Evolutionary conservation across 2,797 vertebrate genomes (phyloP), one percentile per base, ranked within the genome.

Genomic region (Chelidonichthys spinosus): DNA sequence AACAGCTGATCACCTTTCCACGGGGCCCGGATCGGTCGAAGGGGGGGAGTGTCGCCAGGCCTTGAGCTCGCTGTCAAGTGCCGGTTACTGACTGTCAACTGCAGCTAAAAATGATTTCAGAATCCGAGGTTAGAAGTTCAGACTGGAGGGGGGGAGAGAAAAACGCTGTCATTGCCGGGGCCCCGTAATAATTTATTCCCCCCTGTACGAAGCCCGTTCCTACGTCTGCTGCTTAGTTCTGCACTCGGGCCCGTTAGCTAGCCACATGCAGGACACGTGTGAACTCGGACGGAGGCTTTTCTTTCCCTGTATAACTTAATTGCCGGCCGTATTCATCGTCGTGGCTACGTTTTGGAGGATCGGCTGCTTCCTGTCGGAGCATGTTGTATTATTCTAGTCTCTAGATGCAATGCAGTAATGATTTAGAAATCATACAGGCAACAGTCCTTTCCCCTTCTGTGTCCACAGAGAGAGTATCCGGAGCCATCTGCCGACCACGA

Each of bases 401-500:
- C 3, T 46, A 6, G 25, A 17, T 36, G 15, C 18, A 42, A 49
- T 63, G 13, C 32, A 44, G 36, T 65, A 25, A 37, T 49, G 25
- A 52, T 49, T 63, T 44, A 13, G 3, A 14, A 54, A 50, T 3
- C 2, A 7, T 8, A 0, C 33, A 25, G 25, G 25, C 25, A 25
- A 25, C 25, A 25, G 25, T 25, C 25, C 25, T 25, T 25, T 25
- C 25, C 40, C 59, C 52, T 44, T 64, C 64, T 69, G 49, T 52
- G 49, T 87, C 80, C 74, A n/a, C 40, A 74, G 58, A 80, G 83
- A 85, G 72, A 85, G 74, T 53, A 81, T 89, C 78, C 18, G 17
- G 92, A 95, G 95, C 96, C 96, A 98, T 98, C 96, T 98, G 97
- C 96, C 96, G 96, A 96, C 94, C 96, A 94, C 91, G 92, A 95